Conservation (phyloP, 1,140 invertebrate genomes). For the Drosophila pseudoobscura region DNA sequence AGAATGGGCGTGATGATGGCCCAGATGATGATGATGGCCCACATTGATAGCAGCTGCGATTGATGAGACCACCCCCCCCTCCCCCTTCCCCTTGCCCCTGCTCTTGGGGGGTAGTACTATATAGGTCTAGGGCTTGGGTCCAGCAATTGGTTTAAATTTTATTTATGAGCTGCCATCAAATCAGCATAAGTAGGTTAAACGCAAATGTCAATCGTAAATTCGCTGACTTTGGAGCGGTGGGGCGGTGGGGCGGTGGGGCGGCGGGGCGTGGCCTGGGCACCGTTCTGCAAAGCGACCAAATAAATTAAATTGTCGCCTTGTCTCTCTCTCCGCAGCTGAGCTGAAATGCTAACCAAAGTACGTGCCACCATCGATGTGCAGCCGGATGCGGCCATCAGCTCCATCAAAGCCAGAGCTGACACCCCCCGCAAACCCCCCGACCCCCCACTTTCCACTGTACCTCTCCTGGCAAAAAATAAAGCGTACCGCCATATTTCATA, state of each 20-base stretch:
- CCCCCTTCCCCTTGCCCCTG: no score
- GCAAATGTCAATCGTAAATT: slow-evolving; percentile 82
- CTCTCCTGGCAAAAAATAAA: slow-evolving; percentile 32
- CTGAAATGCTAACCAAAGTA: slow-evolving; percentile 79
- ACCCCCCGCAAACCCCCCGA: background rate
- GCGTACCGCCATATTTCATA: slow-evolving; percentile 74
- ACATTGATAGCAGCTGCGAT: slow-evolving; percentile 80
- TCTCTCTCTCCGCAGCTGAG: slow-evolving; percentile 63
- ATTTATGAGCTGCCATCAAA: slow-evolving; percentile 82
- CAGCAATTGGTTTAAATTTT: slow-evolving; percentile 81
- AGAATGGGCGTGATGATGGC: slow-evolving; percentile 18
- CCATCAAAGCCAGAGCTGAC: slow-evolving; percentile 24
- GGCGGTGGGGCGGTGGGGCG: no score
- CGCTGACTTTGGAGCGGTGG: slow-evolving; percentile 60
- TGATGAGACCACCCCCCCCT: slow-evolving; percentile 44
- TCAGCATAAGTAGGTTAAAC: slow-evolving; percentile 82
- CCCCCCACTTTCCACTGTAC: background rate
- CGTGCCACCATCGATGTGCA: slow-evolving; percentile 62
- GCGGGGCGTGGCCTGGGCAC: background rate
- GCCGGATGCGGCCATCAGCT: slow-evolving; percentile 23
- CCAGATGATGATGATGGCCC: slow-evolving; percentile 58
- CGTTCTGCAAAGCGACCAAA: slow-evolving; percentile 57
- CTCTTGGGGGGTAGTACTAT: background rate
- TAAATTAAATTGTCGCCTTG: slow-evolving; percentile 80
- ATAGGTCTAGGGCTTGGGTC: slow-evolving; percentile 43